These are phyloP conservation scores for Corythaeola cristata DNA, from an alignment of 2,113 vertebrate species.

Conservation along the genomic window DNA sequence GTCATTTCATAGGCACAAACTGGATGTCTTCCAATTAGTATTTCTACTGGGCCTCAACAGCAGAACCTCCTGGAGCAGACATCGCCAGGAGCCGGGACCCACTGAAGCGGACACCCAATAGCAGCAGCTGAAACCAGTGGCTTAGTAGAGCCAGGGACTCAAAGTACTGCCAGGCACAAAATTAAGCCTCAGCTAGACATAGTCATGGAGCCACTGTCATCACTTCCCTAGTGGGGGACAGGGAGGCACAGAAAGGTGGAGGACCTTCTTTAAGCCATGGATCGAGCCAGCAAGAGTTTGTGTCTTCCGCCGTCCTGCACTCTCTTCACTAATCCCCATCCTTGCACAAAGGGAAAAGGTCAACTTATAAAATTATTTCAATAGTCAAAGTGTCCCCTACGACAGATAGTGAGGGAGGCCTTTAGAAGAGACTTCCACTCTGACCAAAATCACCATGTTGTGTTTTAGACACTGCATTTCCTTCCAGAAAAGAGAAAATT, in stretches of 20 bases:
- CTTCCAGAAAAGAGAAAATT: background rate
- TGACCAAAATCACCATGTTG: background rate
- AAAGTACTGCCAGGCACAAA: background rate
- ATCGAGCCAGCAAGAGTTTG: background rate
- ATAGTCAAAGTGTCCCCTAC: background rate
- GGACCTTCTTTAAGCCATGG: background rate
- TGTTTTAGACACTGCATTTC: background rate
- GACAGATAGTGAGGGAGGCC: background rate
- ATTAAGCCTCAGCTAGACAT: background rate
- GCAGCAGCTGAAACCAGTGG: background rate
- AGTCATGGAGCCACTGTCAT: background rate
- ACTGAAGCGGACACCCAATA: background rate
- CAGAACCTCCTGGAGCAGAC: background rate
- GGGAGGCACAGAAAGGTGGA: background rate
- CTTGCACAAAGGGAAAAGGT: background rate
- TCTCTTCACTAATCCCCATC: background rate
- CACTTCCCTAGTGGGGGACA: rapidly evolving
- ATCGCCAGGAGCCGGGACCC: rapidly evolving
- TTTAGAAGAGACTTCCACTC: background rate
- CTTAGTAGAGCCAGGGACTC: background rate
- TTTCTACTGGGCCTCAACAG: rapidly evolving
- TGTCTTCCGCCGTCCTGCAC: background rate
- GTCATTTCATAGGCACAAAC: background rate
- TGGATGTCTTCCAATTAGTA: background rate
- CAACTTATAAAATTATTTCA: background rate